Conservation (phyloP, 2,888 invertebrate species). For the Eristalis tenax region DNA sequence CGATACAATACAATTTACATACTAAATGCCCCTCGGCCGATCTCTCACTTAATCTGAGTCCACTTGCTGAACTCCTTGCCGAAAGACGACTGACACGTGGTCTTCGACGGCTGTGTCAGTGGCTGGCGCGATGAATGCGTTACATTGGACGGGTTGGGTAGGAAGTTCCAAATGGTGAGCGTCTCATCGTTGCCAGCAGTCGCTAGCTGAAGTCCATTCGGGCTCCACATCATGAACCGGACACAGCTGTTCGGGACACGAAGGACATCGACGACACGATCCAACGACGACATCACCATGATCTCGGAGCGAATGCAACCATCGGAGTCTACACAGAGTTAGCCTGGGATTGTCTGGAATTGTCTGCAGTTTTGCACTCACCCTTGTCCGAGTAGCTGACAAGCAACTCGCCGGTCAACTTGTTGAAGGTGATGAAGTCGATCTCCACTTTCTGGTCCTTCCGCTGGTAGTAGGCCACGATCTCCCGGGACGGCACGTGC, state of each 20-base stretch:
- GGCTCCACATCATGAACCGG: conserved; percentile 79
- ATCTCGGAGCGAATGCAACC: conserved; percentile 75
- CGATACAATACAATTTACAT: not conserved
- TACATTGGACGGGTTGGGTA: conserved; percentile 68
- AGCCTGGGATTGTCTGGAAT: not conserved
- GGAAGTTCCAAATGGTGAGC: conserved; percentile 81
- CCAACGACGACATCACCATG: conserved; percentile 79
- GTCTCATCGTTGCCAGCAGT: conserved; percentile 81
- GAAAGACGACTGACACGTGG: not conserved
- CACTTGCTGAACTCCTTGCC: not conserved
- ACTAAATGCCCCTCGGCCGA: not conserved
- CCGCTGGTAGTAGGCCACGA: conserved; percentile 78
- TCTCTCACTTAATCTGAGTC: not conserved
- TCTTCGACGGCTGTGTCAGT: not conserved
- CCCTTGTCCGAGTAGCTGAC: conserved; percentile 77
- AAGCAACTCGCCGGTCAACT: conserved; percentile 80
- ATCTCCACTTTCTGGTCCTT: conserved; percentile 75
- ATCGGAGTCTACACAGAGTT: conserved; percentile 70
- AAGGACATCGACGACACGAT: conserved; percentile 79
- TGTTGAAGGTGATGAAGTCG: conserved; percentile 80
- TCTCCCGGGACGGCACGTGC: conserved; percentile 76
- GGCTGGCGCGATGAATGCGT: not conserved
- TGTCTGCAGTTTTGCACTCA: conserved; percentile 32
- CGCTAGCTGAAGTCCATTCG: conserved; percentile 78
- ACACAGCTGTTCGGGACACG: conserved; percentile 76